A percentile compares a stretch with the other conserved stretches of the same genome.
Conservation (phyloP, 2,888 invertebrate genomes). For the Hoplodrina ambigua region DNA sequence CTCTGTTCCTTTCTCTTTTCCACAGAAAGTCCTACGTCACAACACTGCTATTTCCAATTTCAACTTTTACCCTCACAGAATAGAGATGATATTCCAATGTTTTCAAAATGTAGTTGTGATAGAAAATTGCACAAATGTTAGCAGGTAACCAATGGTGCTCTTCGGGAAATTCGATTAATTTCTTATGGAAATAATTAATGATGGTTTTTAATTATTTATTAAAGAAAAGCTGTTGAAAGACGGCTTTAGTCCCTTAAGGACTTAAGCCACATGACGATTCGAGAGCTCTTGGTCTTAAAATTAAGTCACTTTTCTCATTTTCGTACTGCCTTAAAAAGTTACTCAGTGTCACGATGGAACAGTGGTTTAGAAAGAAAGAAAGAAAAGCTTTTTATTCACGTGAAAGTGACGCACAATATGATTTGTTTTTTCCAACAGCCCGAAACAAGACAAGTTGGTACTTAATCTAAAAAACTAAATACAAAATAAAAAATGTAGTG, state of each 20-base stretch:
- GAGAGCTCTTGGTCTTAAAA: neutral
- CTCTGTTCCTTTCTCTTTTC: constrained; percentile 67
- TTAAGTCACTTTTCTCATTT: neutral
- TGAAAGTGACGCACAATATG: too few relatives aligned
- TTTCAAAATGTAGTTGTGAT: constrained; percentile 26
- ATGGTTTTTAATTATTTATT: constrained; percentile 73
- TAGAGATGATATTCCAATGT: constrained; percentile 30
- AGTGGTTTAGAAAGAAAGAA: too few relatives aligned
- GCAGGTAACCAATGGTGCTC: constrained; percentile 73
- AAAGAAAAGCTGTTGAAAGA: constrained; percentile 37
- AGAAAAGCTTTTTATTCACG: too few relatives aligned
- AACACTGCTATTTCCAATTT: constrained; percentile 21
- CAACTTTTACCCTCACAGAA: fast-evolving
- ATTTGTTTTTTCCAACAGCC: too few relatives aligned
- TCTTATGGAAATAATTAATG: constrained; percentile 71
- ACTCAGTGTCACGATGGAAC: too few relatives aligned
- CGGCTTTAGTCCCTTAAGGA: constrained; percentile 3
- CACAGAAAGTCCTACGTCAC: constrained; percentile 70
- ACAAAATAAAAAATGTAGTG: too few relatives aligned
- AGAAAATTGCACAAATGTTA: constrained; percentile 70
- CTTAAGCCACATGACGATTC: neutral
- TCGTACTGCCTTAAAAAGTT: neutral
- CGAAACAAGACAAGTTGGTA: too few relatives aligned
- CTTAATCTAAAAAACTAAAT: too few relatives aligned
- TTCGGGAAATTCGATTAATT: constrained; percentile 69